A percentile compares a stretch with the other conserved stretches of the same genome.
Conservation (phyloP, 2,888 invertebrate species). For the Seira ritae region DNA sequence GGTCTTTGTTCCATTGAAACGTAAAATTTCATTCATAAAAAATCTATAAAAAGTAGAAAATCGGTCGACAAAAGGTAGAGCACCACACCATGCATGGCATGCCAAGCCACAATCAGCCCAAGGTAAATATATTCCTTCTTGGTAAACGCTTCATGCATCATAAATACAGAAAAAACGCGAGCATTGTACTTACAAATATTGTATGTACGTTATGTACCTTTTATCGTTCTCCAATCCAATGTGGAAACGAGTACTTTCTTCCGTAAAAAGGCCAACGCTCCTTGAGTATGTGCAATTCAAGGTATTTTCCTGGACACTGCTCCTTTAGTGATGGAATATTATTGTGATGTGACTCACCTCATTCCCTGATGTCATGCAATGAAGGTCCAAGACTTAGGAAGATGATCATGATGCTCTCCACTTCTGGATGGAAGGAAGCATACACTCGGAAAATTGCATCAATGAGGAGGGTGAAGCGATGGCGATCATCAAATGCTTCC, state of each 20-base stretch:
- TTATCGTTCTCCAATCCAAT: not conserved
- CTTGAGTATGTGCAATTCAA: not conserved
- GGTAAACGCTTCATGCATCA: not conserved
- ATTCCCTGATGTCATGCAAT: too few relatives aligned
- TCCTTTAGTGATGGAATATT: not conserved
- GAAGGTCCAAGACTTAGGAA: too few relatives aligned
- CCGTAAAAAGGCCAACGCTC: not conserved
- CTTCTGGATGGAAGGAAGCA: not conserved
- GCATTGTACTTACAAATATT: too few relatives aligned
- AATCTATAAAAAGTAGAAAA: not conserved
- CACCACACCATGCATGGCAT: not conserved
- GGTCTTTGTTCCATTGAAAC: slow-evolving; percentile 31
- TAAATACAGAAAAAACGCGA: not conserved
- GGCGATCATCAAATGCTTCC: not conserved
- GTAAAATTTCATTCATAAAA: too few relatives aligned
- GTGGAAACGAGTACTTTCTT: not conserved
- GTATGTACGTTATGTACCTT: too few relatives aligned
- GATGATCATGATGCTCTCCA: not conserved
- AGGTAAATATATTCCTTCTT: not conserved
- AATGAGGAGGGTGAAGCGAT: not conserved
- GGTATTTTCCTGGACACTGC: not conserved
- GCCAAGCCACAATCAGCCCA: not conserved
- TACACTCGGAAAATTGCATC: not conserved
- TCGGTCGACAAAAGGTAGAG: not conserved
- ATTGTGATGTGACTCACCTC: too few relatives aligned